A percentile compares a stretch with the other conserved stretches of the same genome.
phyloP scores from a whole-genome alignment of 2,113 vertebrate species.

The Hoplias malabaricus region DNA sequence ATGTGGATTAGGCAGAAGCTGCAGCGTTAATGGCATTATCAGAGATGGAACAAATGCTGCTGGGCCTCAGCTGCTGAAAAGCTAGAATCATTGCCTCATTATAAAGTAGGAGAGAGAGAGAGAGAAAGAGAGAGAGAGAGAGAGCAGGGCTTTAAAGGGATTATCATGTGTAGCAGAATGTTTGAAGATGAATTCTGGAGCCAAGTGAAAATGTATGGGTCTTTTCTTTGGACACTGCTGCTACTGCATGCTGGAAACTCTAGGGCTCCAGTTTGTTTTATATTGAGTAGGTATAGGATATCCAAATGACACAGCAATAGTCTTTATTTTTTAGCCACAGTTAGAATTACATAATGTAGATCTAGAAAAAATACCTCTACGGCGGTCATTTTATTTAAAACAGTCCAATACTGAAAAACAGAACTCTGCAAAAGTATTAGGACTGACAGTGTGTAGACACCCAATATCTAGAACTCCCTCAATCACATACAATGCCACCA shows the following conservation, averaged over 20 bases:
- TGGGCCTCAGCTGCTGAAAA: conserved; percentile 53
- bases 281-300: not conserved
- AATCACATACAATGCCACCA: too few species aligned
- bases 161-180: not conserved
- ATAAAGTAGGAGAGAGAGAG: not conserved
- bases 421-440: too few species aligned
- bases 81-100: conserved; percentile 41
- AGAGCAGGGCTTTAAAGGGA: conserved; percentile 31
- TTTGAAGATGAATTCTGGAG: conserved; percentile 6
- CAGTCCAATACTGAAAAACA: too few species aligned
- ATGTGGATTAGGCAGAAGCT: conserved; percentile 53
- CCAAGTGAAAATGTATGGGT: not conserved
- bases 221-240: conserved; percentile 48
- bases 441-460: too few species aligned
- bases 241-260: conserved; percentile 36
- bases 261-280: not conserved
- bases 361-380: too few species aligned
- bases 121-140: conserved; percentile 47
- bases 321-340: too few species aligned
- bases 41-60: conserved; percentile 55
- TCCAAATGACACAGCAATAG: too few species aligned
- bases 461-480: too few species aligned
- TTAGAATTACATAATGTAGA: too few species aligned
- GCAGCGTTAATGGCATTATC: conserved; percentile 72
- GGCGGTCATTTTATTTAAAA: too few species aligned